Evolutionary conservation across 2,888 invertebrate genomes (phyloP).

Genomic region (Theristus sp.): DNA sequence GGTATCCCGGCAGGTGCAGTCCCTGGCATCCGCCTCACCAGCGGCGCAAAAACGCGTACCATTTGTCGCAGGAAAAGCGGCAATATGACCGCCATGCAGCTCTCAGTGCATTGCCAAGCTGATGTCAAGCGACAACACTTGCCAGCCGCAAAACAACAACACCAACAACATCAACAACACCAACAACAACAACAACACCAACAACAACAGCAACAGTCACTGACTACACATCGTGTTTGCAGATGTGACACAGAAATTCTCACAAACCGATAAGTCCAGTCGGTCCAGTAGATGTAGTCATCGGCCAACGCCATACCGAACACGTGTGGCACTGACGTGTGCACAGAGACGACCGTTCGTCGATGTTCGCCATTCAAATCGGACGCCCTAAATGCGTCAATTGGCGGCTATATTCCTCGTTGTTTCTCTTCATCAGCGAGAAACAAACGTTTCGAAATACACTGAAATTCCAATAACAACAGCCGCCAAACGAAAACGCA

Average conservation of each 20-base stretch:
- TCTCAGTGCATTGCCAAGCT: too few species aligned
- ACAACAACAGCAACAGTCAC: not conserved
- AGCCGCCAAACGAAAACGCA: too few species aligned
- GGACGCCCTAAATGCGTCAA: constrained; percentile 9
- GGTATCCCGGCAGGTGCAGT: too few species aligned
- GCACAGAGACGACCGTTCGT: constrained; percentile 16
- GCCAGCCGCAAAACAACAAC: too few species aligned
- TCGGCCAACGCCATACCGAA: constrained; percentile 83
- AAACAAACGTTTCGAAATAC: not conserved
- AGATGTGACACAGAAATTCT: not conserved
- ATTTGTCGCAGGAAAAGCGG: too few species aligned
- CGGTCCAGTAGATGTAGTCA: constrained; percentile 77
- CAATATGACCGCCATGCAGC: too few species aligned
- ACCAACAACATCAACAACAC: too few species aligned
- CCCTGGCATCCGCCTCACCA: too few species aligned
- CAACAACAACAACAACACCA: too few species aligned
- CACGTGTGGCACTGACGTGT: constrained; percentile 62
- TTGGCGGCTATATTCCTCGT: not conserved
- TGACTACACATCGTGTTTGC: not conserved
- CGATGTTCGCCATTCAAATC: constrained; percentile 18
- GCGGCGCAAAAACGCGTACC: too few species aligned
- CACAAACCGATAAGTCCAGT: constrained; percentile 49
- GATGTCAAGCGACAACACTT: too few species aligned
- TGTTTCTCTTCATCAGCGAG: not conserved
- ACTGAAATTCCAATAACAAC: not conserved